Evolutionary conservation across 2,113 vertebrate species (phyloP).

Genomic region (Candoia aspera): DNA sequence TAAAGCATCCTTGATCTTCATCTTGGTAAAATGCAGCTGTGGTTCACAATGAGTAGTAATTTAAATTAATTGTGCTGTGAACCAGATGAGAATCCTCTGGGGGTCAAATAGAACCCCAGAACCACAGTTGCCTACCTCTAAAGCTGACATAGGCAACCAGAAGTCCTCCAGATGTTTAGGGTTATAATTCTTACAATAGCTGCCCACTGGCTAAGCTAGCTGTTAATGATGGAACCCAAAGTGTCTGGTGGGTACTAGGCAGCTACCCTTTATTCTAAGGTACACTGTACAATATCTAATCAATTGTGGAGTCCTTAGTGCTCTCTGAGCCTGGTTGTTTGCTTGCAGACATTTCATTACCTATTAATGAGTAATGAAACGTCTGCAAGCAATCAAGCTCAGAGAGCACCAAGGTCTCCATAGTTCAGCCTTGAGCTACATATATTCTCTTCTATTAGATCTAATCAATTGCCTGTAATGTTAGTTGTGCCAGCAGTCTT

Average conservation of each 20-base stretch:
- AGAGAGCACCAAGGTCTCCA: background rate
- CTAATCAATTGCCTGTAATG: background rate
- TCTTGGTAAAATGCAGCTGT: background rate
- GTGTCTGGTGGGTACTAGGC: background rate
- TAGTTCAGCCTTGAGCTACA: background rate
- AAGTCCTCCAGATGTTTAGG: background rate
- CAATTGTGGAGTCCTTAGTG: background rate
- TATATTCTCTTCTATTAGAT: background rate
- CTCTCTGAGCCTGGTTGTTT: background rate
- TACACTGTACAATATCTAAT: background rate
- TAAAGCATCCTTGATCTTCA: background rate
- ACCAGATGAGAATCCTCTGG: background rate
- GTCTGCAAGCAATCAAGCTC: background rate
- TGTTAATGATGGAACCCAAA: background rate
- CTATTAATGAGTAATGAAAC: background rate
- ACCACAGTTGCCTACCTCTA: background rate
- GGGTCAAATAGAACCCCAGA: background rate
- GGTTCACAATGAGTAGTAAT: background rate
- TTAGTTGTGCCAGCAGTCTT: background rate
- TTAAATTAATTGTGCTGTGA: background rate
- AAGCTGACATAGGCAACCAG: background rate
- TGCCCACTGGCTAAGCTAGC: background rate
- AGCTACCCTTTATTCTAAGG: background rate
- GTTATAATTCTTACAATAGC: background rate
- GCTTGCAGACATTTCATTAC: background rate